Evolutionary conservation across 2,113 vertebrate genomes (phyloP).

Genomic region (Nerophis lumbriciformis): DNA sequence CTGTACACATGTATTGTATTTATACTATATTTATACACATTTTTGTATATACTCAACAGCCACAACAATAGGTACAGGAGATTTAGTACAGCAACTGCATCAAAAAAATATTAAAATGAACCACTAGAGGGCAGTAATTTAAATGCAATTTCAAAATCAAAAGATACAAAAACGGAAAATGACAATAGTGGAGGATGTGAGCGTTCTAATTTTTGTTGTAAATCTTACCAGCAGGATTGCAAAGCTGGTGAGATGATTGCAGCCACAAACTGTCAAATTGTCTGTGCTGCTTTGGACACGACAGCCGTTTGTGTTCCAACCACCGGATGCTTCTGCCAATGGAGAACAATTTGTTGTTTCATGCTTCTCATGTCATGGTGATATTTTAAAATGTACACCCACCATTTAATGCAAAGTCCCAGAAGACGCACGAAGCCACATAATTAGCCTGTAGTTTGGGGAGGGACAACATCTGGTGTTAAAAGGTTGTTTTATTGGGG

Average conservation of each 20-base stretch:
- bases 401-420: constrained; percentile 85
- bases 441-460: constrained; percentile 67
- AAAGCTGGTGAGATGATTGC: constrained; percentile 93
- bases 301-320: constrained; percentile 85
- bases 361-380: neutral
- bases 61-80: neutral
- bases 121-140: too few relatives aligned
- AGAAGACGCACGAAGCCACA: constrained; percentile 79
- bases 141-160: too few relatives aligned
- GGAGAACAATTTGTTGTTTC: neutral
- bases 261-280: constrained; percentile 81
- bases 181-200: too few relatives aligned
- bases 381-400: constrained; percentile 38
- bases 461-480: neutral
- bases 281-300: constrained; percentile 67
- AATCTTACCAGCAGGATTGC: constrained; percentile 83
- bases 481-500: neutral
- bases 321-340: constrained; percentile 75
- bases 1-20: constrained; percentile 55
- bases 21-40: too few relatives aligned
- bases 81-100: too few relatives aligned
- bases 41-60: too few relatives aligned
- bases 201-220: too few relatives aligned
- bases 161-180: too few relatives aligned
- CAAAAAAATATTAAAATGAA: too few relatives aligned